Evolutionary conservation across 2,797 vertebrate species (phyloP).

Genomic region (Picus viridis): DNA sequence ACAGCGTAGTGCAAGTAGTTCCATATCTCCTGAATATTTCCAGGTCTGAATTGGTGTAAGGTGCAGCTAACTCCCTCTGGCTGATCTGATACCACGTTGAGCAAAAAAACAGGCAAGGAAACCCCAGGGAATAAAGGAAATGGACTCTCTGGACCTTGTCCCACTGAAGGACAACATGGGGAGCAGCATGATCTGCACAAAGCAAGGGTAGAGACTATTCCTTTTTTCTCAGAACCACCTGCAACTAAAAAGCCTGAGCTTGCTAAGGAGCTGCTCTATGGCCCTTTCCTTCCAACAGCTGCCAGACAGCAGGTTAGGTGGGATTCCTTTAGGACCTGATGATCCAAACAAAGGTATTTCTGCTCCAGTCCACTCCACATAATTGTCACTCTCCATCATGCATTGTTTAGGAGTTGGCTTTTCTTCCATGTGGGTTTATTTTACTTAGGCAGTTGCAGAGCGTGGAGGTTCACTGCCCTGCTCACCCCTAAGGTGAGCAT

Average conservation of each 20-base stretch:
- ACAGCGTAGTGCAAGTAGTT: neutral
- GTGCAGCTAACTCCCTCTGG: neutral
- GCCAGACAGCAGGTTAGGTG: neutral
- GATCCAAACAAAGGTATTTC: conserved; percentile 19
- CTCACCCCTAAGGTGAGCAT: neutral
- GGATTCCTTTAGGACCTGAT: conserved; percentile 54
- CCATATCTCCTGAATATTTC: neutral
- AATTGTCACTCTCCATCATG: neutral
- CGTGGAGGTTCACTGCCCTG: neutral
- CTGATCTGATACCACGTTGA: neutral
- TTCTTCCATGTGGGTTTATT: neutral
- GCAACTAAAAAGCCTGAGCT: neutral
- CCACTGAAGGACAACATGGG: neutral
- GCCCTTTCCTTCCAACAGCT: conserved; percentile 11
- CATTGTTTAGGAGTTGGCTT: neutral
- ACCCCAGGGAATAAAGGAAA: neutral
- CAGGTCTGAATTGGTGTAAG: neutral
- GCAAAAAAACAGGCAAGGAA: neutral
- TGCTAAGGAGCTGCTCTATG: neutral
- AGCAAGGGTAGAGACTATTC: neutral
- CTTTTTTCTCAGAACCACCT: neutral
- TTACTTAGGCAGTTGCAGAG: neutral
- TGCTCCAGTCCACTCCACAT: neutral
- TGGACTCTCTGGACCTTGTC: neutral
- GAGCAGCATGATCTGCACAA: neutral